Conservation (phyloP, 1,140 invertebrate genomes). For the Campodea augens region DNA sequence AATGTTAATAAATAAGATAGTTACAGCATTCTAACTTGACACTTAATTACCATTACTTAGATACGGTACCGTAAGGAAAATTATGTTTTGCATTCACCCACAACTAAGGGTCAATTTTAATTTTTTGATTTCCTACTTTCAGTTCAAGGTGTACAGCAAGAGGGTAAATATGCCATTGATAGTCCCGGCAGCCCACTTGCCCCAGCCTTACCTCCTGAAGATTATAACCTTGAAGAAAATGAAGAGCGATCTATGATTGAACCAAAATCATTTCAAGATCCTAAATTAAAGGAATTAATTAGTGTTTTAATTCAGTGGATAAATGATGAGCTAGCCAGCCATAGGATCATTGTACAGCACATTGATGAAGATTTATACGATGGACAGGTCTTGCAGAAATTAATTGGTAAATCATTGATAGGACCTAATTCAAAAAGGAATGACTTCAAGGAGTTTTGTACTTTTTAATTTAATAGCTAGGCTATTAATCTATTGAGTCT, state of each 20-base stretch:
- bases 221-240: constrained; percentile 56
- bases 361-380: constrained; percentile 96
- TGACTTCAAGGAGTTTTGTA: too few relatives aligned
- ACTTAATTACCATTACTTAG: too few relatives aligned
- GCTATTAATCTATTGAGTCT: too few relatives aligned
- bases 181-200: constrained; percentile 70
- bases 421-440: too few relatives aligned
- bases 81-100: too few relatives aligned
- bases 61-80: too few relatives aligned
- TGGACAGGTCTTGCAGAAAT: constrained; percentile 92
- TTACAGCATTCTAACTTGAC: too few relatives aligned
- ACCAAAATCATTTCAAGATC: constrained; percentile 62
- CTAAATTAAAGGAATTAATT: constrained; percentile 69
- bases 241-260: constrained; percentile 94
- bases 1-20: too few relatives aligned
- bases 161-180: constrained; percentile 92
- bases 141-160: constrained; percentile 89
- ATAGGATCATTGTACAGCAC: constrained; percentile 93
- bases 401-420: constrained; percentile 52
- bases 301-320: constrained; percentile 91
- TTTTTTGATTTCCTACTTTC: too few relatives aligned
- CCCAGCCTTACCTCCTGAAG: constrained; percentile 73
- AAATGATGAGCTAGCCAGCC: constrained; percentile 89
- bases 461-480: too few relatives aligned
- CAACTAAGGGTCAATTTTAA: too few relatives aligned